Evolutionary conservation across 2,888 invertebrate species (phyloP).

Genomic region (Polydrusus pterygomalis): DNA sequence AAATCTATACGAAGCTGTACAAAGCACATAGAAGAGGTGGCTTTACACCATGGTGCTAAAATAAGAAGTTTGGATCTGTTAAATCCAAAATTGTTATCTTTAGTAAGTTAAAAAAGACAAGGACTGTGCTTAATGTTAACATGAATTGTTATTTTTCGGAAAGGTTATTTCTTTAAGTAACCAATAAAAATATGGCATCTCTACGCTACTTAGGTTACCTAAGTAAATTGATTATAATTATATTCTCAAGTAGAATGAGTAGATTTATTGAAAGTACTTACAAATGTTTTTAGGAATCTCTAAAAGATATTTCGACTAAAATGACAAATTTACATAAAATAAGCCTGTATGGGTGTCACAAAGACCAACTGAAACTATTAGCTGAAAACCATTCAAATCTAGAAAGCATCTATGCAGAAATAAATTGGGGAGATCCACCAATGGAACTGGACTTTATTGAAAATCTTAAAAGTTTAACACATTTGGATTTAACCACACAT

Average conservation of each 20-base stretch:
- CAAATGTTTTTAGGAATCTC: constrained; percentile 1
- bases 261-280: not conserved
- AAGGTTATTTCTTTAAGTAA: too few species aligned
- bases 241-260: too few species aligned
- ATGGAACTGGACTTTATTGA: constrained; percentile 15
- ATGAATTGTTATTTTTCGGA: too few species aligned
- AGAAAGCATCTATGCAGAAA: constrained; percentile 26
- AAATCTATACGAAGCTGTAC: constrained; percentile 20
- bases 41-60: not conserved
- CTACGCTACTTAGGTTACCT: too few species aligned
- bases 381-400: constrained; percentile 19
- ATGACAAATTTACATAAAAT: constrained; percentile 21
- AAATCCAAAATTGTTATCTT: constrained; percentile 11
- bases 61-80: constrained; percentile 14
- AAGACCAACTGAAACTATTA: constrained; percentile 12
- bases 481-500: constrained; percentile 23
- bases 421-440: constrained; percentile 15
- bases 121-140: too few species aligned
- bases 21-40: constrained; percentile 19
- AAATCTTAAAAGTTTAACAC: constrained; percentile 20
- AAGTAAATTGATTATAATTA: not conserved
- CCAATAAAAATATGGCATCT: not conserved
- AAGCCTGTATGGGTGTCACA: constrained; percentile 25
- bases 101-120: constrained; percentile 5
- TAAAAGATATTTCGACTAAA: constrained; percentile 2